Evolutionary conservation across 2,888 invertebrate genomes (phyloP).

Genomic region (Netelia virgata): DNA sequence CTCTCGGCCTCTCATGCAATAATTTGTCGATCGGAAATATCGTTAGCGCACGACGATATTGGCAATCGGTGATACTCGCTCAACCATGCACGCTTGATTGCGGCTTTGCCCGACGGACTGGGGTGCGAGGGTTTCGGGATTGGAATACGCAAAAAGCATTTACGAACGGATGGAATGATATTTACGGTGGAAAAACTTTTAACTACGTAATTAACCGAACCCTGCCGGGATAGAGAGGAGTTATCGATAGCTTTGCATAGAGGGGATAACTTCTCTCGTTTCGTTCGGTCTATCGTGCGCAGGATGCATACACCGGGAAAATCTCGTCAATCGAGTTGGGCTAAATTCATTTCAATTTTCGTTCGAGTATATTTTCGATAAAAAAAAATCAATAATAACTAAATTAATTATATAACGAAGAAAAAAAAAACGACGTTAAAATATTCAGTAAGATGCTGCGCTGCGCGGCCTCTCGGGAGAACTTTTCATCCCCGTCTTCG

Average conservation of each 20-base stretch:
- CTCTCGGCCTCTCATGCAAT: conserved; percentile 16
- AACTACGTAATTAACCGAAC: too few relatives aligned
- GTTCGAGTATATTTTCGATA: too few relatives aligned
- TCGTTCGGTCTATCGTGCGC: too few relatives aligned
- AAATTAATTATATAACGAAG: too few relatives aligned
- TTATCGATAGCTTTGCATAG: too few relatives aligned
- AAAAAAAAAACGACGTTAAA: neutral
- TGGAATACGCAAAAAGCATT: conserved; percentile 9
- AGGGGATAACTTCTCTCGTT: too few relatives aligned
- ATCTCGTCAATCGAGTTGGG: too few relatives aligned
- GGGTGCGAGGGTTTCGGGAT: neutral
- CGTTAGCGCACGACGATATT: conserved; percentile 8
- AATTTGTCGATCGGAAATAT: conserved; percentile 52
- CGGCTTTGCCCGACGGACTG: neutral
- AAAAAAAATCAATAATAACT: too few relatives aligned
- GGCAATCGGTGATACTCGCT: conserved; percentile 1
- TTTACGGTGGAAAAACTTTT: neutral
- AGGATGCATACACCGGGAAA: too few relatives aligned
- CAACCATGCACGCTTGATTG: conserved; percentile 36
- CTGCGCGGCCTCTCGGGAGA: neutral
- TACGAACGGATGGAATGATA: neutral
- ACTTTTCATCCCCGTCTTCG: neutral
- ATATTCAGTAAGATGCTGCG: neutral
- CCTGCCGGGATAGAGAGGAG: too few relatives aligned
- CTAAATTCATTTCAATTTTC: too few relatives aligned